Conservation (phyloP, 2,797 vertebrate species). For the Gallinago nigripennis region DNA sequence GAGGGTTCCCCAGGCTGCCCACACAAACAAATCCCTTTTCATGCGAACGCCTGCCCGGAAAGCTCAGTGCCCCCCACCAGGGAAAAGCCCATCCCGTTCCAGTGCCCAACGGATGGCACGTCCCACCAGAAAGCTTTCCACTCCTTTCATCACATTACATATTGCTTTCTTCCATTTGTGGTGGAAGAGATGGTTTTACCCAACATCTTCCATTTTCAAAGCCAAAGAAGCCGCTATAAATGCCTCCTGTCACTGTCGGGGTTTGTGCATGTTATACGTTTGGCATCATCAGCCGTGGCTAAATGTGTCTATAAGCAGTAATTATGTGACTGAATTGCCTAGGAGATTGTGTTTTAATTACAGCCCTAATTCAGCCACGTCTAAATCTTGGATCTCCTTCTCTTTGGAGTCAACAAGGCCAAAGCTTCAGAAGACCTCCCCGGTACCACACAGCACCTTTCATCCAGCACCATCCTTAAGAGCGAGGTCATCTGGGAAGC, state of each 20-base stretch:
- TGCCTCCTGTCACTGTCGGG: background rate
- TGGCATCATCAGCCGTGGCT: background rate
- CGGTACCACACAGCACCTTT: background rate
- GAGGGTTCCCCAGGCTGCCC: background rate
- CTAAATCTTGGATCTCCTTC: background rate
- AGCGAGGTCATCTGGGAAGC: background rate
- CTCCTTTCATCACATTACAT: slow-evolving; percentile 4
- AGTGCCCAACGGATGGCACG: background rate
- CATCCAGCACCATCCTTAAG: background rate
- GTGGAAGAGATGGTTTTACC: slow-evolving; percentile 1
- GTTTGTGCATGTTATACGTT: background rate
- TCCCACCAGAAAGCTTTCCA: slow-evolving; percentile 18
- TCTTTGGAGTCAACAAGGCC: background rate
- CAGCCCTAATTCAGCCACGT: background rate
- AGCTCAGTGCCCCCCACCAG: background rate
- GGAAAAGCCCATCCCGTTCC: background rate
- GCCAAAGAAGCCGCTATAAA: slow-evolving; percentile 5
- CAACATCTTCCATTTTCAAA: slow-evolving; percentile 20
- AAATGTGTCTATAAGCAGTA: background rate
- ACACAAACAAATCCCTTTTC: slow-evolving; percentile 17
- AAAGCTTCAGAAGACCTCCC: background rate
- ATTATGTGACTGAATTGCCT: background rate
- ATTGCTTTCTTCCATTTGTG: background rate
- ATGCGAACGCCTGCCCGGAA: background rate
- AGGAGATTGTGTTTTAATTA: background rate